A percentile compares a stretch with the other conserved stretches of the same genome.
These are phyloP conservation scores for Phrynocephalus forsythii DNA, from an alignment of 2,797 vertebrate species.

Conservation along the genomic window DNA sequence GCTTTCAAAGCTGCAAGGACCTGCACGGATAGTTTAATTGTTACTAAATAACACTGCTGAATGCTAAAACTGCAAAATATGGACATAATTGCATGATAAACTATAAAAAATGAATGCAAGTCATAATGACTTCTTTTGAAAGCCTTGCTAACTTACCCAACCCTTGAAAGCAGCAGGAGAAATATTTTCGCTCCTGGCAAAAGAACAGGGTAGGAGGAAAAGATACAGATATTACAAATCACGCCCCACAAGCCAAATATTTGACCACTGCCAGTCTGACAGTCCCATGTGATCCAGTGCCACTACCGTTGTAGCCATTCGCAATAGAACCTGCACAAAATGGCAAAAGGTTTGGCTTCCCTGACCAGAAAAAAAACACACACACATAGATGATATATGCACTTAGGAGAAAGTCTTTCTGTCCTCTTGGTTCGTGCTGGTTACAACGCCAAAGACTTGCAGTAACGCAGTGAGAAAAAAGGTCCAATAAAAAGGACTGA, in stretches of 20 bases:
- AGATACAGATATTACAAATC: conserved; percentile 1
- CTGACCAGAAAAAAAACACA: conserved; percentile 14
- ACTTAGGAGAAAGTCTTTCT: conserved; percentile 20
- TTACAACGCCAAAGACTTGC: conserved; percentile 18
- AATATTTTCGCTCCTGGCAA: conserved; percentile 57
- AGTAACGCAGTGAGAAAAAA: not conserved
- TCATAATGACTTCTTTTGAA: conserved; percentile 48
- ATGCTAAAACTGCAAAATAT: conserved; percentile 61
- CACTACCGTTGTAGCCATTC: not conserved
- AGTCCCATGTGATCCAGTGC: conserved; percentile 36
- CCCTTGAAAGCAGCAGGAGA: conserved; percentile 55
- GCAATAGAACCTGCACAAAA: conserved; percentile 47
- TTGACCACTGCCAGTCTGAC: conserved; percentile 10
- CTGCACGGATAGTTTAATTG: conserved; percentile 7
- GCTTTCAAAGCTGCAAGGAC: conserved; percentile 43
- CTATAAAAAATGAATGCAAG: conserved; percentile 43
- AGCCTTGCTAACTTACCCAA: conserved; percentile 50
- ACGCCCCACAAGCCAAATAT: conserved; percentile 51
- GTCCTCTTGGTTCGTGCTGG: conserved; percentile 22
- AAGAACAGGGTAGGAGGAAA: not conserved
- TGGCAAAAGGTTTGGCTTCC: conserved; percentile 19
- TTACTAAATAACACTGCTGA: not conserved
- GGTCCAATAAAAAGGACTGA: not conserved
- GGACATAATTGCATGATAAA: conserved; percentile 47
- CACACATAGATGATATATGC: not conserved